A percentile compares a stretch with the other conserved stretches of the same genome.
Evolutionary conservation across 2,113 vertebrate genomes (phyloP).

Genomic region (Columbina picui): DNA sequence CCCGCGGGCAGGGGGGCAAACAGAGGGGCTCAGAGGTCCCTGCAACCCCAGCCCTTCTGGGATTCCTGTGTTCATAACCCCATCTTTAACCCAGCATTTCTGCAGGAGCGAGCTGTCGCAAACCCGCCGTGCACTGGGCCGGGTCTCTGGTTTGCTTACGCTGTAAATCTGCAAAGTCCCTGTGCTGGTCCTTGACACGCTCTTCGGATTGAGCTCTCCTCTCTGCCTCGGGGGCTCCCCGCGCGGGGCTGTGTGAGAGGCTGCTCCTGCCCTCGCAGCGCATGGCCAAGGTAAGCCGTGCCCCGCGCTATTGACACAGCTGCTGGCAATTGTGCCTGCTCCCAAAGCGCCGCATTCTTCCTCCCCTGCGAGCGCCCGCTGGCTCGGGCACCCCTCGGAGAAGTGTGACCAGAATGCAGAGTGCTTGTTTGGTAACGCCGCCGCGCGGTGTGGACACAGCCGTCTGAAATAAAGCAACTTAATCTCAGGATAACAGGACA

Average conservation of each 20-base stretch:
- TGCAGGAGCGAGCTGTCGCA: not conserved
- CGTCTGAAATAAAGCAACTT: not conserved
- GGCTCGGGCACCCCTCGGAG: not conserved
- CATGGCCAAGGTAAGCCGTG: constrained; percentile 22
- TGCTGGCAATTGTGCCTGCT: constrained; percentile 25
- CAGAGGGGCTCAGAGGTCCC: accelerated
- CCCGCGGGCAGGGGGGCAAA: not conserved
- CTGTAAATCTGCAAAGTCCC: not conserved
- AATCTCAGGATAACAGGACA: not conserved
- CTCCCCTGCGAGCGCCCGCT: not conserved
- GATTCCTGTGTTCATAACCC: not conserved
- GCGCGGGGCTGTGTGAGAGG: not conserved
- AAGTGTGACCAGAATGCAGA: constrained; percentile 54
- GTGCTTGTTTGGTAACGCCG: not conserved
- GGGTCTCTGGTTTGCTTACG: not conserved
- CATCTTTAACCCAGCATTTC: not conserved
- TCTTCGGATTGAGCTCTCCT: not conserved
- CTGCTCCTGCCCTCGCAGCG: not conserved
- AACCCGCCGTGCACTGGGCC: not conserved
- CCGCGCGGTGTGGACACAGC: not conserved
- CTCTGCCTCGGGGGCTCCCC: accelerated
- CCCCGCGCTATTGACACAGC: constrained; percentile 44
- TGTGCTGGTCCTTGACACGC: accelerated
- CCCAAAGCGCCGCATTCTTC: constrained; percentile 49
- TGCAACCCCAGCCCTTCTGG: not conserved